Conservation (phyloP, 2,797 vertebrate species). For the Pangasius larnaudii region DNA sequence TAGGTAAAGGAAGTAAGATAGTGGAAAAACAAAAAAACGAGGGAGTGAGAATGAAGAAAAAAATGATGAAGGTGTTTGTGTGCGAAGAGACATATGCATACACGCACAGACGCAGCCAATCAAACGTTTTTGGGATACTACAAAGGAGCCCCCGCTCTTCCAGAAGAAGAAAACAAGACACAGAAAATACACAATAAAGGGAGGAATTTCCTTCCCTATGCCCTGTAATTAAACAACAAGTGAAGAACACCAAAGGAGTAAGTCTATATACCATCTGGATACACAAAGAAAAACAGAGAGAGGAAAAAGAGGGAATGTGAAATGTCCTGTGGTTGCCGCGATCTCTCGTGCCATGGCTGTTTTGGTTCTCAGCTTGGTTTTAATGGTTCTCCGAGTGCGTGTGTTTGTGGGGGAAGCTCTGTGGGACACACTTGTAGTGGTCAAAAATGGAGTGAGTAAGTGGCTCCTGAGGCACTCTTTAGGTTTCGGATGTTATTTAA, state of each 20-base stretch:
- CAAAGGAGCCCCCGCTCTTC: background rate
- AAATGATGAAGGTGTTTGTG: conserved; percentile 7
- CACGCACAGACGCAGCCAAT: conserved; percentile 9
- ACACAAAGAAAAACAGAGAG: conserved; percentile 26
- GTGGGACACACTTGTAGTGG: conserved; percentile 35
- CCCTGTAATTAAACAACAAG: conserved; percentile 47
- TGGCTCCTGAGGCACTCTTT: background rate
- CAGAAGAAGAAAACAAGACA: conserved; percentile 31
- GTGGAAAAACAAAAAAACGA: background rate
- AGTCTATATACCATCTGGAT: conserved; percentile 31
- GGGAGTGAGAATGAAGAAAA: conserved; percentile 7
- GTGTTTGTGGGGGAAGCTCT: conserved; percentile 22
- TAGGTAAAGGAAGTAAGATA: conserved; percentile 52
- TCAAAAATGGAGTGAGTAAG: background rate
- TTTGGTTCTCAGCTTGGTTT: conserved; percentile 27
- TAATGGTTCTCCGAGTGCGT: conserved; percentile 23
- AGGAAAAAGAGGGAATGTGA: conserved; percentile 17
- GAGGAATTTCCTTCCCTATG: conserved; percentile 32
- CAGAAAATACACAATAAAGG: conserved; percentile 43
- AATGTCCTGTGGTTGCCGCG: conserved; percentile 24
- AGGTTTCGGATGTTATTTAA: conserved; percentile 15
- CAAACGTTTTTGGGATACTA: background rate
- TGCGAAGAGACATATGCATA: background rate
- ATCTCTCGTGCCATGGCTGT: conserved; percentile 27
- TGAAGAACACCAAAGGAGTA: conserved; percentile 23